phyloP scores from a whole-genome alignment of 2,797 vertebrate genomes.

The Remorina albescens region DNA sequence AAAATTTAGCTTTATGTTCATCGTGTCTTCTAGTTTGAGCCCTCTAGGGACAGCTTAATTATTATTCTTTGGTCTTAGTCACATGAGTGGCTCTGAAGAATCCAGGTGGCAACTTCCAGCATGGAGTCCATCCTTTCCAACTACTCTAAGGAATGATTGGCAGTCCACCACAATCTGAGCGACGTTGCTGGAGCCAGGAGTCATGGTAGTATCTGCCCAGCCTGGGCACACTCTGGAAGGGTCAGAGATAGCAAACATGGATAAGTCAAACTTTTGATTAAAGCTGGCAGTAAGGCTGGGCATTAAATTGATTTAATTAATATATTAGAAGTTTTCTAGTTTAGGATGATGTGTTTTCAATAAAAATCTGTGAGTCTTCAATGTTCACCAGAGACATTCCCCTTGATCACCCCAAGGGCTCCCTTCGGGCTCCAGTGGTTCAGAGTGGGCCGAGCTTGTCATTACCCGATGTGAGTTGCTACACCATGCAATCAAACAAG shows the following conservation, averaged over 20 bases:
- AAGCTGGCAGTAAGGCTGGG: too few relatives aligned
- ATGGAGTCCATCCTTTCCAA: constrained; percentile 62
- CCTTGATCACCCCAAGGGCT: too few relatives aligned
- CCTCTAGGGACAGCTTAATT: background rate
- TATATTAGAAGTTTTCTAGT: too few relatives aligned
- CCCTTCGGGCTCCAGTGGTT: too few relatives aligned
- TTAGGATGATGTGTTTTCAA: too few relatives aligned
- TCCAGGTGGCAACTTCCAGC: constrained; percentile 36
- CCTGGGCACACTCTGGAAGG: constrained; percentile 43
- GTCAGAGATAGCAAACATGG: constrained; percentile 12
- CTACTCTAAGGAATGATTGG: constrained; percentile 53
- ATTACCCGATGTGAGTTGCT: too few relatives aligned
- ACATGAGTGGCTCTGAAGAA: constrained; percentile 37
- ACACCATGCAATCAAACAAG: too few relatives aligned
- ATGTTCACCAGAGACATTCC: too few relatives aligned
- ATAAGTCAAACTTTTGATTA: constrained; percentile 7
- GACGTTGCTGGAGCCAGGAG: constrained; percentile 30
- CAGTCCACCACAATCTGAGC: constrained; percentile 44
- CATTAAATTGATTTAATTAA: too few relatives aligned
- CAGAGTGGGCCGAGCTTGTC: too few relatives aligned
- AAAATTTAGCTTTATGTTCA: constrained; percentile 23
- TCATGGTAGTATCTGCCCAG: constrained; percentile 52
- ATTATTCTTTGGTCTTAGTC: constrained; percentile 27
- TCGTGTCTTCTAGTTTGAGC: constrained; percentile 25
- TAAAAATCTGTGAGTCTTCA: too few relatives aligned